Evolutionary conservation across 2,797 vertebrate genomes (phyloP).

Genomic region (Buceros bicornis): DNA sequence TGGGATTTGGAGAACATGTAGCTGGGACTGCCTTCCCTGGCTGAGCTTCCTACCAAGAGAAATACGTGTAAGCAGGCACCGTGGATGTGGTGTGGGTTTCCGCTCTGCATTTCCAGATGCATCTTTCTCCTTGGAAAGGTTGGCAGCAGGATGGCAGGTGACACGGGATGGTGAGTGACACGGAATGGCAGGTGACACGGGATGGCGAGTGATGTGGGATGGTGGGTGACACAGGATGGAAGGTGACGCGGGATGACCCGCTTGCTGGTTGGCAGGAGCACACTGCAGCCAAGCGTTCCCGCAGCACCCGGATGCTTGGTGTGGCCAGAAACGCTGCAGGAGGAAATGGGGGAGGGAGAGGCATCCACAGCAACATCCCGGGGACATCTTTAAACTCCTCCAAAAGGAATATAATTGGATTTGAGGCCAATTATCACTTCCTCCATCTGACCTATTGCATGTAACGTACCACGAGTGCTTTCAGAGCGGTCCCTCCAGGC

Average conservation of each 20-base stretch:
- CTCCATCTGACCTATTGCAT: slow-evolving; percentile 68
- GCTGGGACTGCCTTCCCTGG: not conserved
- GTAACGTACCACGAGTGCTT: slow-evolving; percentile 72
- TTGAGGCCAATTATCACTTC: slow-evolving; percentile 70
- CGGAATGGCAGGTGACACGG: no score
- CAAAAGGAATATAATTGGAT: slow-evolving; percentile 80
- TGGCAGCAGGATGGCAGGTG: not conserved
- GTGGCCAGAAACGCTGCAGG: not conserved
- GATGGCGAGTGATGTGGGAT: no score
- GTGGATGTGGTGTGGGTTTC: not conserved
- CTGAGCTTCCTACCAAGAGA: not conserved
- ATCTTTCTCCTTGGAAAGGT: not conserved
- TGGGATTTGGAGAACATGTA: not conserved
- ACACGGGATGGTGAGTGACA: not conserved
- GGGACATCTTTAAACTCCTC: slow-evolving; percentile 76
- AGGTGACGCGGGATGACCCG: no score
- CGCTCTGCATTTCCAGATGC: not conserved
- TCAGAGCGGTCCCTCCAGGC: slow-evolving; percentile 50
- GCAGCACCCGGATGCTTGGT: not conserved
- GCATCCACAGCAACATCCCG: slow-evolving; percentile 75
- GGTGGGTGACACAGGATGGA: no score
- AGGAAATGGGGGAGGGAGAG: not conserved
- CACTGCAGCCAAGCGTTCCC: slow-evolving; percentile 13
- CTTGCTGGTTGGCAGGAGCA: not conserved
- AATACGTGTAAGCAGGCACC: not conserved